Evolutionary conservation across 2,888 invertebrate species (phyloP), one percentile per base, ranked within the genome.

Genomic region (Drosophila birchii): DNA sequence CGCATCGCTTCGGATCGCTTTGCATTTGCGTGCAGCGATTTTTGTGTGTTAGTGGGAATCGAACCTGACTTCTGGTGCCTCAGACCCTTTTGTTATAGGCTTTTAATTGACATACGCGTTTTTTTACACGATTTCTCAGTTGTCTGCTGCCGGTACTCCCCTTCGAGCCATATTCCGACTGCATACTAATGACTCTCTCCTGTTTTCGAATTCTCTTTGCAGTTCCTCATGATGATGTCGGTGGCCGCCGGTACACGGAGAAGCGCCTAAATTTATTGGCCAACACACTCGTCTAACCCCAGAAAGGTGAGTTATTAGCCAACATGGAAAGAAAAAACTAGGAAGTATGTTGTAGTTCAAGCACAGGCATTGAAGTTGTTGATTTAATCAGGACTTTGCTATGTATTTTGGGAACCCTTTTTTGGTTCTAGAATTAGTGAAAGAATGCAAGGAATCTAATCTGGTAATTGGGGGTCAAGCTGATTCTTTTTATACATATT

Each of bases 51-150:
- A 55, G 70, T 36, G 45, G 78, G 38, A 58, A 70, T 70, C 56
- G 70, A 62, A 74, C 59, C 69, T 69, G 76, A 67, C 73, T 81
- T 74, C 57, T 76, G 66, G 54, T 66, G 45, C 66, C 32, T 61
- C 45, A 29, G 53, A 38, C 49, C 49, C 29, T 29, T 73, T 57
- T 67, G 75, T 89, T 86, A 88, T 79, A 73, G 86, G 81, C 81
- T 81, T 86, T 88, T 86, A 86, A 86, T 86, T 86, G 86, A 86
- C 88, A 86, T 85, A 85, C 73, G 86, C 81, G 80, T 78, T 77
- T 75, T 76, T 76, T 78, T 76, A 80, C 86, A 88, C 88, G 84
- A 83, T 80, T 88, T 75, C 84, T 62, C 84, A 78, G 86, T 75
- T 51, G 34, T 51, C 51, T 34, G 51, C 5, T 20, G 63, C 55